Base-by-base conservation (phyloP, 2,797 vertebrate genomes). In the Hirundo rustica region DNA sequence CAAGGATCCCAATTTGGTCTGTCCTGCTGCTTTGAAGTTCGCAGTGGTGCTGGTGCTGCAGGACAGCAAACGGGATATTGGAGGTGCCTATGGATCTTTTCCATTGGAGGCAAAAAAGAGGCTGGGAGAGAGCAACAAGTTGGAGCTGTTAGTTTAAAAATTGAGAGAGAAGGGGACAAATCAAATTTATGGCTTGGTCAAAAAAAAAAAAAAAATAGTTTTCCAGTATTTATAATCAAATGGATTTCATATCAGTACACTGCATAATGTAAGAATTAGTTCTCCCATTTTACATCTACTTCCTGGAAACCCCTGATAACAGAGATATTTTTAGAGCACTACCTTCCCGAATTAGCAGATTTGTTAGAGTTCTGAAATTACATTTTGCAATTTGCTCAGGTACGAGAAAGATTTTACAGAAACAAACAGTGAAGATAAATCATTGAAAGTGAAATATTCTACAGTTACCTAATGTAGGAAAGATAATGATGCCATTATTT, bases 261-360 rank as follows among this genome's bases (percentile, higher is more conserved):
- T 67, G 79, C 83, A 88, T 88, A 96, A 95, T 86, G 79, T 91
- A 75, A 73, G 73, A 96, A 88, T 91, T 91, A 84, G 78, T 96
- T 97, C 88, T 89, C 87, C 91, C 54, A 83, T 89, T 93, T 60
- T 78, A 29, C 60, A 92, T 92, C 80, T 93, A 79, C 77, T 90
- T 95, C 93, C 89, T 95, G 88, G 94, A 85, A 86, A 87, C 29
- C 57, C 20, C 88, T 94, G 96, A 96, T 95, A 96, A 88, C 80
- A 42, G 79, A 93, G 91, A 88, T 93, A 92, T 94, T 96, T 91
- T 93, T 92, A 77, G 88, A 90, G 67, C 30, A 23, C 40, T 54
- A 4, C 26, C 29, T 88, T 92, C 51, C 87, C 0, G 0, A 96
- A 92, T 93, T 92, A 86, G 48, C 18, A 53, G 79, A 40, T 57